A percentile compares a stretch with the other conserved stretches of the same genome.
Conservation (phyloP, 2,888 invertebrate genomes). For the Plagodis pulveraria region DNA sequence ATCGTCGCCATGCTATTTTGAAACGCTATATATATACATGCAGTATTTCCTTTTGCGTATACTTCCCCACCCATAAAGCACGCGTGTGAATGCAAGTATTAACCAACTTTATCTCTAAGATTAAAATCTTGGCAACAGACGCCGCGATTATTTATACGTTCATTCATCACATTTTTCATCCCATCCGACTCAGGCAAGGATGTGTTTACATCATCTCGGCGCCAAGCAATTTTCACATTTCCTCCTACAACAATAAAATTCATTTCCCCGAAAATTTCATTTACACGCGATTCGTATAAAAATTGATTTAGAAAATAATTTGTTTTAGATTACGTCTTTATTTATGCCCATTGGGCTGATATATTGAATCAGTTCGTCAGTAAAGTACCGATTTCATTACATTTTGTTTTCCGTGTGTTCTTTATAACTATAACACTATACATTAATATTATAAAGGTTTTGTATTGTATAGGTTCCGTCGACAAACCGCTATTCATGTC, state of each 20-base stretch:
- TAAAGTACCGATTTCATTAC: not conserved
- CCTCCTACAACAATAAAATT: constrained; percentile 36
- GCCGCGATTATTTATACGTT: constrained; percentile 62
- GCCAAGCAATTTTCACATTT: constrained; percentile 43
- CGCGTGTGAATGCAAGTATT: constrained; percentile 14
- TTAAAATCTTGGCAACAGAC: constrained; percentile 57
- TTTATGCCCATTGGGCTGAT: constrained; percentile 38
- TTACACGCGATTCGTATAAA: constrained; percentile 33
- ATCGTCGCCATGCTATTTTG: no score
- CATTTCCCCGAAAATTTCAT: constrained; percentile 31
- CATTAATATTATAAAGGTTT: no score
- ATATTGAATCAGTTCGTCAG: constrained; percentile 39
- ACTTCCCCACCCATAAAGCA: constrained; percentile 3
- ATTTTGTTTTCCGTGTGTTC: no score
- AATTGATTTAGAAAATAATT: constrained; percentile 41
- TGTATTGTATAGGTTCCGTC: no score
- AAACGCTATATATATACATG: no score
- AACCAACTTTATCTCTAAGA: constrained; percentile 50
- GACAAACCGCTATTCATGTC: no score
- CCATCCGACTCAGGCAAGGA: constrained; percentile 41
- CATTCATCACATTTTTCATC: constrained; percentile 66
- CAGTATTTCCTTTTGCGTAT: not conserved
- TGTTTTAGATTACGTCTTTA: constrained; percentile 37
- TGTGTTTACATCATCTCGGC: constrained; percentile 41
- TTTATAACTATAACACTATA: no score